Base-by-base conservation (phyloP, 1,140 invertebrate species). In the Pteromalus puparum region DNA sequence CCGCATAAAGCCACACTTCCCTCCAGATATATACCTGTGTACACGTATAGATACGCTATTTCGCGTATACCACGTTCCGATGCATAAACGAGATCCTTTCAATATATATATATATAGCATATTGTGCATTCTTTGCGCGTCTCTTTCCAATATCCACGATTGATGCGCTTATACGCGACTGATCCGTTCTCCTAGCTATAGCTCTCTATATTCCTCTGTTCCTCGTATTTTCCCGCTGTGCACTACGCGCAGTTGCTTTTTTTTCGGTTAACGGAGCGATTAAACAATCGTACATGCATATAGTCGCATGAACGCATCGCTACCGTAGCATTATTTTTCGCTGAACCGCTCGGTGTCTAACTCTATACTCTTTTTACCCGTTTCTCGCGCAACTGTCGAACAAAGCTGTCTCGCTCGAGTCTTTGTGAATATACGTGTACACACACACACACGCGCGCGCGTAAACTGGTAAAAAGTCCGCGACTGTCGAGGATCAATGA, bases 131-230 rank as follows among this genome's bases (percentile, higher is more conserved):
- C 90, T 89, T 90, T 85, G 75, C 83, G 80, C 80, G 68, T 85
- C 72, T 81, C 81, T 84, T 87, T 86, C 89, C 89, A 87, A 90
- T 89, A 90, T 87, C 81, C 81, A 83, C 81, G 81, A 85, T 86
- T 89, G 88, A 90, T 91, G 90, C 85, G 88, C 90, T 90, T 90
- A 89, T 61, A 61, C 53, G 21, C 90, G 88, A 91, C 90, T 90
- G 90, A 91, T 92, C 88, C 87, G 18, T 61, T 61, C 7, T 53
- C 48, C 18, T n/a, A n/a, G n/a, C 48, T 53, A n/a, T n/a, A n/a
- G n/a, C 18, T 53, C 48, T 18, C 87, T 86, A 89, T 78, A 34
- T 61, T 7, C 78, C 7, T 10, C 15, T 42, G 24, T 34, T 13
- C 30, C 42, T 2, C 30, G 3, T 0, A 18, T 13, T 24, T 81